Conservation (phyloP, 2,797 vertebrate genomes). For the Eidolon dupreanum region DNA sequence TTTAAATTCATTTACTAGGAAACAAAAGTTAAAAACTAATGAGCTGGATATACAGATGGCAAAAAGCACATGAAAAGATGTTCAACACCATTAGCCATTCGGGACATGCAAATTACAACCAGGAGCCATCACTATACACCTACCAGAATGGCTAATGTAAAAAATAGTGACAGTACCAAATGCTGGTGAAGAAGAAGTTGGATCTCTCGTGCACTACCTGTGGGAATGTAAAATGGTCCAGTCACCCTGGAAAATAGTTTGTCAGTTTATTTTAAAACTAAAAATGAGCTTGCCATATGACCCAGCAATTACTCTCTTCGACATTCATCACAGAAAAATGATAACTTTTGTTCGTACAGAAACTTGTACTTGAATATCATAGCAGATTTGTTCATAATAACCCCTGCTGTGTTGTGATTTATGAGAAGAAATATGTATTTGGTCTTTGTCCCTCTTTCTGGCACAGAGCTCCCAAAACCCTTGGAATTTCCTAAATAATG, state of each 20-base stretch:
- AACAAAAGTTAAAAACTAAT: constrained; percentile 44
- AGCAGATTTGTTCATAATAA: background rate
- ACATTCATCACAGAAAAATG: background rate
- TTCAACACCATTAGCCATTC: constrained; percentile 7
- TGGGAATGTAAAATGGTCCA: background rate
- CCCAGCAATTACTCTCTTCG: background rate
- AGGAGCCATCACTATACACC: background rate
- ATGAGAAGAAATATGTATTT: background rate
- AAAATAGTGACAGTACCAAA: background rate
- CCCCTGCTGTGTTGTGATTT: background rate
- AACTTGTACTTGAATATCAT: background rate
- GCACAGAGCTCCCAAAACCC: background rate
- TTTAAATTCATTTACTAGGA: background rate
- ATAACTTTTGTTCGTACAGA: background rate
- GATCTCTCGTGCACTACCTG: background rate
- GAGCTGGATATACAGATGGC: background rate
- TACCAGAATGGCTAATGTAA: background rate
- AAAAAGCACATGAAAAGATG: constrained; percentile 1
- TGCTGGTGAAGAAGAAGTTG: background rate
- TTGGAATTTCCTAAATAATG: background rate
- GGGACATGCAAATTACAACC: background rate
- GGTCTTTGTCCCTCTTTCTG: background rate
- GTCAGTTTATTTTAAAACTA: background rate
- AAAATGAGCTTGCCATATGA: background rate
- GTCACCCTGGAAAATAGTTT: background rate